Base-by-base conservation (phyloP, 2,113 vertebrate genomes). In the Misgurnus anguillicaudatus region DNA sequence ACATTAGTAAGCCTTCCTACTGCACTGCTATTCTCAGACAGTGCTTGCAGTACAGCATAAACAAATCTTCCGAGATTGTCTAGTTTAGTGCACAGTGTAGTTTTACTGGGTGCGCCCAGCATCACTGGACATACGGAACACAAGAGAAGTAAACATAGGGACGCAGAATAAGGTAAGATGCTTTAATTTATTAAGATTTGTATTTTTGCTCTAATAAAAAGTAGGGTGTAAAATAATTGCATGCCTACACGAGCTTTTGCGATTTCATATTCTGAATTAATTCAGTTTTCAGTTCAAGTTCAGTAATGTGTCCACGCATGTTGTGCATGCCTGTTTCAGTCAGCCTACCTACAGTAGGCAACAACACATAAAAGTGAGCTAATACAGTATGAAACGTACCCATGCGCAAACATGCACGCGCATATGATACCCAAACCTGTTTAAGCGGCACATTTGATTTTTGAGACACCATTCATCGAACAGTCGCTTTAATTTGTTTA, bases 101-200 rank as follows among this genome's bases (percentile, higher is more conserved):
- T 47, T 45, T 31, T 21, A 45, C 39, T 31, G 51, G 16, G 57
- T 47, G 21, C 55, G 41, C 41, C 0, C 24, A 39, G 39, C 7
- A 60, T 60, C 53, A 24, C 55, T 14, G 19, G 38, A 73, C 38
- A 36, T 58, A 21, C 2, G 68, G 14, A 60, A 58, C 13, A 58
- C 3, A 8, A 55, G 70, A 42, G 53, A 60, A 73, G 36, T 58
- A n/a, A n/a, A 57, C 19, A 21, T 10, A 72, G 24, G 53, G 24
- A 57, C 4, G 19, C 70, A 10, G 41, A 47, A 62, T 21, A 62
- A 74, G 72, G 72, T 74, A 62, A 74, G 57, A 39, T 7, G 21
- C 31, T 39, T 47, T 14, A 19, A 3, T 42, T 45, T 60, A 42
- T 42, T 51, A 5, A 53, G 9, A n/a, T 17, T 9, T 31, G 13